phyloP scores from a whole-genome alignment of 2,113 vertebrate species.

The Sinosuthora webbiana region DNA sequence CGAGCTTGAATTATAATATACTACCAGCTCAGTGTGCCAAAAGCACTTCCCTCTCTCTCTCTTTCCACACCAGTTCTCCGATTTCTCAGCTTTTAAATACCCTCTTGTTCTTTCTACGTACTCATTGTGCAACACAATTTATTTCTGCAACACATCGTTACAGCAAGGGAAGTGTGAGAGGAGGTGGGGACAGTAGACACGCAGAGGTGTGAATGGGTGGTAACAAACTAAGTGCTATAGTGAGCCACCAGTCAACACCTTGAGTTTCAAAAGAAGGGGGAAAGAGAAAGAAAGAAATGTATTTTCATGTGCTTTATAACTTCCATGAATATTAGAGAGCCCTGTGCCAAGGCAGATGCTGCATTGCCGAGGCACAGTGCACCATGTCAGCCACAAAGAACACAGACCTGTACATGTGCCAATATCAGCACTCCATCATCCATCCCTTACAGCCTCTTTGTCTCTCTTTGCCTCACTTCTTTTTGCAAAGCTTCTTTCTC shows the following conservation, averaged over 20 bases:
- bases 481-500: constrained; percentile 37
- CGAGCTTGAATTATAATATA: constrained; percentile 27
- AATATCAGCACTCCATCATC: constrained; percentile 49
- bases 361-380: constrained; percentile 29
- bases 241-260: constrained; percentile 55
- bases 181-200: constrained; percentile 18
- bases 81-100: constrained; percentile 59
- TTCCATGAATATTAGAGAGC: constrained; percentile 22
- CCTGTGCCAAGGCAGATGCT: constrained; percentile 31
- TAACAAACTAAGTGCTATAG: constrained; percentile 30
- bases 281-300: not conserved
- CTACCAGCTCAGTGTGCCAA: not conserved
- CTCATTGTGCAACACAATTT: constrained; percentile 53
- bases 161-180: constrained; percentile 41
- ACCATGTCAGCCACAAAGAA: constrained; percentile 36
- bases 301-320: not conserved
- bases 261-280: not conserved
- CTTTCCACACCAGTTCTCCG: constrained; percentile 25
- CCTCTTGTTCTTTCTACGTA: constrained; percentile 42
- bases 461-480: not conserved
- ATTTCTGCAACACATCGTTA: constrained; percentile 56
- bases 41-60: constrained; percentile 22
- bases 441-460: not conserved
- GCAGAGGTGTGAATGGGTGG: constrained; percentile 59
- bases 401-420: constrained; percentile 32